These are phyloP conservation scores for Desmophyllum pertusum DNA, from an alignment of 92 coral and sea anemone species.

Conservation along the genomic window DNA sequence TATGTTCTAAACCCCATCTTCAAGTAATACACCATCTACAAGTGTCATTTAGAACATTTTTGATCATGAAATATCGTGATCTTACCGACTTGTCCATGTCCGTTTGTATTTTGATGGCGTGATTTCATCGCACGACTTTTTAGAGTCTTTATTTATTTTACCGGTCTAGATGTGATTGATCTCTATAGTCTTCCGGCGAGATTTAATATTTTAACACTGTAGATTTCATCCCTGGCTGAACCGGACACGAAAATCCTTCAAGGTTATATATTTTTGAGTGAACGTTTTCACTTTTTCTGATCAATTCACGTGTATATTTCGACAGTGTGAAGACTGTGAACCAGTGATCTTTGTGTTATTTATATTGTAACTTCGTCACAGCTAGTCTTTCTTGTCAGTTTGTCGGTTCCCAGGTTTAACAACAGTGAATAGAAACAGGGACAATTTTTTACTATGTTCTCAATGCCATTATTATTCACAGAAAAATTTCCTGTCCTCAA, in stretches of 20 bases:
- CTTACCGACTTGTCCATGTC: background rate
- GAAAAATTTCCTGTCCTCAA: no score
- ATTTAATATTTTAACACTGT: background rate
- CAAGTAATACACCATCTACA: background rate
- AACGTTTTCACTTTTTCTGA: background rate
- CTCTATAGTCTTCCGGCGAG: background rate
- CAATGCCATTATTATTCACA: background rate
- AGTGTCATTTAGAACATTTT: background rate
- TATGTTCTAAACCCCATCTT: background rate
- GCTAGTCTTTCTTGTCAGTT: background rate
- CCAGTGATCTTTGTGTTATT: background rate
- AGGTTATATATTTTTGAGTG: background rate
- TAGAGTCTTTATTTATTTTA: background rate
- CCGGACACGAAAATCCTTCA: background rate
- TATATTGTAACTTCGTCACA: background rate
- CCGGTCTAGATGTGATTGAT: background rate
- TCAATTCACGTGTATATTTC: background rate
- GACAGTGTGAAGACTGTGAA: background rate
- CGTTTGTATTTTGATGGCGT: constrained; percentile 33
- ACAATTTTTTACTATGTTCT: background rate
- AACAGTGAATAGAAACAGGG: background rate
- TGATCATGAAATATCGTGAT: background rate
- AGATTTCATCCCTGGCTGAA: background rate
- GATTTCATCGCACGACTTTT: background rate
- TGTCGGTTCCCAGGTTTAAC: background rate